Evolutionary conservation across 2,113 vertebrate genomes (phyloP).

Genomic region (Heptranchias perlo): DNA sequence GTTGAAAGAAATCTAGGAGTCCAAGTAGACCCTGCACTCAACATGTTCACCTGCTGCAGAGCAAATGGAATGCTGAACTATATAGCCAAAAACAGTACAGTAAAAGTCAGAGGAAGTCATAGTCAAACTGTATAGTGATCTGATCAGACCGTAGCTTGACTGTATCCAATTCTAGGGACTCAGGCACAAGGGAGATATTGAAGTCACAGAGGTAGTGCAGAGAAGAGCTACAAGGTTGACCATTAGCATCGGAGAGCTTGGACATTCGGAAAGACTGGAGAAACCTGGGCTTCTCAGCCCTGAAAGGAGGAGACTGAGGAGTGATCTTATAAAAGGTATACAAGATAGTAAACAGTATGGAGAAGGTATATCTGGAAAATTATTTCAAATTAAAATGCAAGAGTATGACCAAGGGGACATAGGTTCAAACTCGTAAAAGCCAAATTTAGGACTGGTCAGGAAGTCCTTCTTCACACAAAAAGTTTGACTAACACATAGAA

Average conservation of each 20-base stretch:
- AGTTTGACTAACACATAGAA: background rate
- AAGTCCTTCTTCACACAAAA: background rate
- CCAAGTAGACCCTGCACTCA: background rate
- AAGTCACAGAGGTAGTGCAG: background rate
- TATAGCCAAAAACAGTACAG: background rate
- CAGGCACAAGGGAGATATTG: background rate
- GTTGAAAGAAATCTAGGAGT: background rate
- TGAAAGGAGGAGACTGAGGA: no score
- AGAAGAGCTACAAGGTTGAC: background rate
- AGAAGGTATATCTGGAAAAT: no score
- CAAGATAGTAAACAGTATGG: no score
- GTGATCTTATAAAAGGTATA: no score
- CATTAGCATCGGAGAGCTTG: no score
- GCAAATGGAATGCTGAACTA: background rate
- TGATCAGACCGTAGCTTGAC: background rate
- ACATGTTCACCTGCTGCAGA: background rate
- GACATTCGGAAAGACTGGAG: no score
- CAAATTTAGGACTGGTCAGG: background rate
- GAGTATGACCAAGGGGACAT: no score
- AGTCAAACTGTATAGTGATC: background rate
- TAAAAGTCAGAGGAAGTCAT: background rate
- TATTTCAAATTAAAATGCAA: no score
- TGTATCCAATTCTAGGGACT: background rate
- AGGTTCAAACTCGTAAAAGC: no score
- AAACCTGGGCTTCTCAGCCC: no score